A percentile compares a stretch with the other conserved stretches of the same genome.
Conservation (phyloP, 1,140 invertebrate species). For the Cyrtorhinus lividipennis region DNA sequence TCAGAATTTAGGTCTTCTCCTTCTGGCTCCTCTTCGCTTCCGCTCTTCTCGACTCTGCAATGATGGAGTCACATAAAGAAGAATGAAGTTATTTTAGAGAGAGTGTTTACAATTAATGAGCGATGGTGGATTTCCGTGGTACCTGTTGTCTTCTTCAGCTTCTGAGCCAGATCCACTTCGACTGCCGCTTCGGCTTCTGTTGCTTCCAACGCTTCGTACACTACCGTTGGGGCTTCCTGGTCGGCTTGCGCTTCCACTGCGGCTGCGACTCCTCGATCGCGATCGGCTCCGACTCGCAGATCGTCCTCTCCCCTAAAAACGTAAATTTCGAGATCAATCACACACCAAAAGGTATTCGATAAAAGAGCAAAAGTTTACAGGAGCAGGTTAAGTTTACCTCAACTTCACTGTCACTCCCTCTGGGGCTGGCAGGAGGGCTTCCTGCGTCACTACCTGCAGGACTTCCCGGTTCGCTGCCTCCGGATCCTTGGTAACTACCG, state of each 20-base stretch:
- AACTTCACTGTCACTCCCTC: constrained; percentile 21
- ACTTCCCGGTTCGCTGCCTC: constrained; percentile 22
- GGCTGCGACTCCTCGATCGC: constrained; percentile 6
- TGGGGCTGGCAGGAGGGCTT: constrained; percentile 14
- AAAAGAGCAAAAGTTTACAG: no score
- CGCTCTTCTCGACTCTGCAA: constrained; percentile 35
- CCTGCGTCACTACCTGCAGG: constrained; percentile 16
- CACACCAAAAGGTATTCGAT: background rate
- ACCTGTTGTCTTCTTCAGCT: constrained; percentile 23
- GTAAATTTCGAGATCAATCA: background rate
- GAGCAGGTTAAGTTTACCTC: no score
- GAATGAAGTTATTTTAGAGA: no score
- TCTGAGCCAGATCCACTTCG: constrained; percentile 24
- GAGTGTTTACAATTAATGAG: no score
- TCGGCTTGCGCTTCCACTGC: constrained; percentile 19
- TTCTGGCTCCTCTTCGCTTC: constrained; percentile 47
- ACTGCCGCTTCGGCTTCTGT: constrained; percentile 23
- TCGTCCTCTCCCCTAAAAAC: constrained; percentile 1
- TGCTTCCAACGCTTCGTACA: constrained; percentile 16
- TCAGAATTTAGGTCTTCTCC: constrained; percentile 55
- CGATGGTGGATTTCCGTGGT: no score
- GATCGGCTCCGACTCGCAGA: constrained; percentile 18
- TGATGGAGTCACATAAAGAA: no score
- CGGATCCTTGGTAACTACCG: constrained; percentile 23
- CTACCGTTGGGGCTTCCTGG: constrained; percentile 3